Evolutionary conservation across 2,888 invertebrate genomes (phyloP).

Genomic region (Cheilosia vulpina): DNA sequence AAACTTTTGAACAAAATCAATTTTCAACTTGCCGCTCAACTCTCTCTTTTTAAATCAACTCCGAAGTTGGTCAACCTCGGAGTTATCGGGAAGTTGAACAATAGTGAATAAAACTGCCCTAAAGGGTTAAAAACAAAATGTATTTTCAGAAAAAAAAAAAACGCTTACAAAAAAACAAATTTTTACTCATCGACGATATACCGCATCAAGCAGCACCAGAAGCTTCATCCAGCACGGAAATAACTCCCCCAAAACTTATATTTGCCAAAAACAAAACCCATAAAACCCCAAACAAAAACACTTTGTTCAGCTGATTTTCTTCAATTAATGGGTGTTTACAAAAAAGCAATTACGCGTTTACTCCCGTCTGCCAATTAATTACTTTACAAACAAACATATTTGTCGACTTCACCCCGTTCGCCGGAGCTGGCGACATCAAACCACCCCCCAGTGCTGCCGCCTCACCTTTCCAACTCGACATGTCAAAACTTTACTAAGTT

Average conservation of each 20-base stretch:
- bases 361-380: constrained; percentile 63
- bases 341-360: constrained; percentile 63
- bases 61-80: too few species aligned
- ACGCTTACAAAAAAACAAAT: too few species aligned
- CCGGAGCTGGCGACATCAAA: constrained; percentile 52
- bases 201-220: too few species aligned
- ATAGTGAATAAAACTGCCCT: too few species aligned
- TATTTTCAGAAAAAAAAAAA: too few species aligned
- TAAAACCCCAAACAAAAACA: constrained; percentile 24
- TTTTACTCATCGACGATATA: too few species aligned
- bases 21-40: too few species aligned
- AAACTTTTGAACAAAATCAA: too few species aligned
- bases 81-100: too few species aligned
- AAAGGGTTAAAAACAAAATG: too few species aligned
- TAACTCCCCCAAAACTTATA: not conserved
- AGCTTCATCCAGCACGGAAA: not conserved
- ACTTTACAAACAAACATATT: constrained; percentile 62
- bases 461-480: constrained; percentile 32
- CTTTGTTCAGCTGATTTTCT: constrained; percentile 61
- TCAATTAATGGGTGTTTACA: constrained; percentile 69
- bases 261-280: not conserved
- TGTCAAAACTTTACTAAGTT: constrained; percentile 62
- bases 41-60: too few species aligned
- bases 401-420: constrained; percentile 2
- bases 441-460: constrained; percentile 24